Evolutionary conservation across 1,140 invertebrate species (phyloP).

Genomic region (Akabosia matsudoensis): DNA sequence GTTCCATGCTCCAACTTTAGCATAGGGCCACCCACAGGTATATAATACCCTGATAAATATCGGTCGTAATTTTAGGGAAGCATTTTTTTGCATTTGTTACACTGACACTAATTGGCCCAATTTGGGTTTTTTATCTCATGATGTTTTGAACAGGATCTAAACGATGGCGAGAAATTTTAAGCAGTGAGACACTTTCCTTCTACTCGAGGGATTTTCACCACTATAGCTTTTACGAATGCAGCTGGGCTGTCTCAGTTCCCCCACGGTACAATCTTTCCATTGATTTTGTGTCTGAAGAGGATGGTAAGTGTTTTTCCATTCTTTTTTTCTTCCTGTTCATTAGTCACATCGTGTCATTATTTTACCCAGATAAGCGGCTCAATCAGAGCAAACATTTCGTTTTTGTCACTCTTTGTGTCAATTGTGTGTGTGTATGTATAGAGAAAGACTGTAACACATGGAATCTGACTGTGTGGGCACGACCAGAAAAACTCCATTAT

Average conservation of each 20-base stretch:
- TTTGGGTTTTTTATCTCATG: neutral
- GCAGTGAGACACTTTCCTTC: constrained; percentile 26
- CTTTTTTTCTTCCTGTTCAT: neutral
- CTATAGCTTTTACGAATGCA: constrained; percentile 45
- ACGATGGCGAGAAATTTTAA: constrained; percentile 45
- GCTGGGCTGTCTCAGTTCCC: constrained; percentile 41
- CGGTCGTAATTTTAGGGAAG: neutral
- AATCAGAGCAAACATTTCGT: neutral
- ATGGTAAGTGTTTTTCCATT: constrained; percentile 32
- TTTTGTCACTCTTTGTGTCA: neutral
- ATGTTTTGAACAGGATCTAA: constrained; percentile 30
- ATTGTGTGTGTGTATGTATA: constrained; percentile 14
- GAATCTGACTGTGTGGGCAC: constrained; percentile 45
- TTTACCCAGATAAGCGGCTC: neutral
- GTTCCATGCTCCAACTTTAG: constrained; percentile 42
- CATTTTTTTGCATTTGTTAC: neutral
- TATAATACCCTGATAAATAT: neutral
- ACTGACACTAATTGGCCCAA: neutral
- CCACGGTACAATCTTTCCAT: constrained; percentile 41
- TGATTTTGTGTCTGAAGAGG: constrained; percentile 46
- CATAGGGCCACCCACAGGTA: constrained; percentile 42
- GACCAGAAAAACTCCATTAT: constrained; percentile 10
- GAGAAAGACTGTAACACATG: constrained; percentile 46
- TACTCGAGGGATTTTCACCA: constrained; percentile 28
- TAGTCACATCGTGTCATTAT: neutral